Base-by-base conservation (phyloP, 2,797 vertebrate species). In the Sebastes cheni region DNA sequence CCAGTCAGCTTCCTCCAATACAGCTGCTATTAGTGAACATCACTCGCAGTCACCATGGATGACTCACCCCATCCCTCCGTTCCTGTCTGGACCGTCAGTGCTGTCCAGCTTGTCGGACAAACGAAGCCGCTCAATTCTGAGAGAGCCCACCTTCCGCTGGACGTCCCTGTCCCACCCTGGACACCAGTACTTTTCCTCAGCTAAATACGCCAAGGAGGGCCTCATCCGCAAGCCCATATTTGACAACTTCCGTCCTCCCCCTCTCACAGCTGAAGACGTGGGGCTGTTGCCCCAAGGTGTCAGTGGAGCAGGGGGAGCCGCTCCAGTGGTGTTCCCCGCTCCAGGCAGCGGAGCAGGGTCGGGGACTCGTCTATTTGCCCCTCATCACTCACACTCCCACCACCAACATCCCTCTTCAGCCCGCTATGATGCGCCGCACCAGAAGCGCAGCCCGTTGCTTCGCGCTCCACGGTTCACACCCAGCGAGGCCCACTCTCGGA, bases 141-240 rank as follows among this genome's bases (percentile, higher is more conserved):
- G 97, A 60, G 97, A 99, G 86, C 98, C 99, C 0, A 99, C 98
- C 0, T 99, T 99, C 80, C 96, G 98, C 69, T 99, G 99, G 99
- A 99, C 97, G 10, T 99, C 98, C 3, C 93, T 97, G 89, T 97
- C 98, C 76, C 95, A 97, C 79, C 95, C 97, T 9, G 97, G 97
- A 77, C 97, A 97, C 6, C 97, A 97, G 87, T 99, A 97, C 94
- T 99, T 99, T 90, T 99, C 99, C 73, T 99, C 98, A 79, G 99
- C 99, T 68, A 99, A 99, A 90, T 99, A 99, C 83, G 99, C 99
- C 95, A 99, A 99, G 97, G 98, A 99, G 94, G 99, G 99, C 80
- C 98, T 99, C 52, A 99, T 99, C 74, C 97, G 98, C 75, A 99
- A 99, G 91, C 99, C 99, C 0, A 95, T 99, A 85, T 99, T 99